Evolutionary conservation across 2,797 vertebrate species (phyloP).

Genomic region (Eremophila alpestris): DNA sequence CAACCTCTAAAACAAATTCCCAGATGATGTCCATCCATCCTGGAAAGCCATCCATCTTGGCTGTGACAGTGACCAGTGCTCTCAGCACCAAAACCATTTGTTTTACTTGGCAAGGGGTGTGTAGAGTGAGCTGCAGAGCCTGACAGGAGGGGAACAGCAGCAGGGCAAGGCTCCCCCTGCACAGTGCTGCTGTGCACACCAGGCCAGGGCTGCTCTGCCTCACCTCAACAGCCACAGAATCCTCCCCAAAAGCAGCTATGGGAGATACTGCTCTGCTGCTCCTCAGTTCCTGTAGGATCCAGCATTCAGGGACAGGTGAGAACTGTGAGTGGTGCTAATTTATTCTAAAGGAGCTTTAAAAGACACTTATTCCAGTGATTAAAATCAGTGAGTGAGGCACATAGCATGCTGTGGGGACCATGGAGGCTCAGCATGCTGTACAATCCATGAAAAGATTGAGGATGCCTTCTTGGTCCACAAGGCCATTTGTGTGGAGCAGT

Average conservation of each 20-base stretch:
- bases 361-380: background rate
- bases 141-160: background rate
- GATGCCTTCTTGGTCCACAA: background rate
- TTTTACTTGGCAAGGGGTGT: background rate
- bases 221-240: background rate
- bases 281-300: background rate
- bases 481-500: background rate
- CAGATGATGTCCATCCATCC: background rate
- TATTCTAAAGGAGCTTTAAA: background rate
- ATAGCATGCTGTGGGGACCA: accelerated
- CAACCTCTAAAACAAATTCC: slow-evolving; percentile 1
- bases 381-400: background rate
- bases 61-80: background rate
- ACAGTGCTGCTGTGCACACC: accelerated
- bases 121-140: background rate
- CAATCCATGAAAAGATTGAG: background rate
- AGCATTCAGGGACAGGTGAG: background rate
- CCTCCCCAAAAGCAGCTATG: background rate
- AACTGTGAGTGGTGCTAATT: background rate
- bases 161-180: background rate
- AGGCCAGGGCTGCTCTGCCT: accelerated
- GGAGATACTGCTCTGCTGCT: background rate
- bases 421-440: background rate
- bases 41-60: background rate
- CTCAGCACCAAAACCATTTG: background rate